Conservation (phyloP, 2,888 invertebrate genomes). For the Osedax fenrisi region DNA sequence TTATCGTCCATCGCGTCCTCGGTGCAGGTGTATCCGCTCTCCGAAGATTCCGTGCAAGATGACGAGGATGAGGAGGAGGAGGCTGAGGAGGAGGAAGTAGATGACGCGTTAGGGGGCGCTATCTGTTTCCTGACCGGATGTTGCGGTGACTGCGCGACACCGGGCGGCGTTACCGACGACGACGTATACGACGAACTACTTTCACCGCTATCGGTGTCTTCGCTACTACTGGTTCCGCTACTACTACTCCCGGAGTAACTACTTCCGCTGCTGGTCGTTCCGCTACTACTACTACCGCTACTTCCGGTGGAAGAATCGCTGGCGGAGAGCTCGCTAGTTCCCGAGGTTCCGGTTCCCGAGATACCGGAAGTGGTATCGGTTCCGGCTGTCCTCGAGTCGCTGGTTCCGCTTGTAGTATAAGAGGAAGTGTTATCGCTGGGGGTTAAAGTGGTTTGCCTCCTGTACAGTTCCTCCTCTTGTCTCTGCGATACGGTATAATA, state of each 20-base stretch:
- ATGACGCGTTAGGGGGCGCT: neutral
- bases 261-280: neutral
- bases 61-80: neutral
- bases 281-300: neutral
- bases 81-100: neutral
- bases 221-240: neutral
- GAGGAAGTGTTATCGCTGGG: too few species aligned
- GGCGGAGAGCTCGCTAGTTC: neutral
- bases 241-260: neutral
- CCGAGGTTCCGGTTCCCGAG: neutral
- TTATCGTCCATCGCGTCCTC: neutral
- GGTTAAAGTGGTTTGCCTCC: too few species aligned
- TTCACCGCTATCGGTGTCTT: neutral
- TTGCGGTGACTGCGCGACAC: neutral
- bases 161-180: neutral
- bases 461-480: too few species aligned
- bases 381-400: neutral
- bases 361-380: neutral
- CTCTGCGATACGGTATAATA: too few species aligned
- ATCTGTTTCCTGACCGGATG: neutral
- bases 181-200: neutral
- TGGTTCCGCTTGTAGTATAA: too few species aligned
- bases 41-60: neutral
- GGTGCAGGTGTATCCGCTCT: neutral
- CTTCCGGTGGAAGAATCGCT: neutral